Base-by-base conservation (phyloP, 2,888 invertebrate genomes). In the Clepsis dumicolana region DNA sequence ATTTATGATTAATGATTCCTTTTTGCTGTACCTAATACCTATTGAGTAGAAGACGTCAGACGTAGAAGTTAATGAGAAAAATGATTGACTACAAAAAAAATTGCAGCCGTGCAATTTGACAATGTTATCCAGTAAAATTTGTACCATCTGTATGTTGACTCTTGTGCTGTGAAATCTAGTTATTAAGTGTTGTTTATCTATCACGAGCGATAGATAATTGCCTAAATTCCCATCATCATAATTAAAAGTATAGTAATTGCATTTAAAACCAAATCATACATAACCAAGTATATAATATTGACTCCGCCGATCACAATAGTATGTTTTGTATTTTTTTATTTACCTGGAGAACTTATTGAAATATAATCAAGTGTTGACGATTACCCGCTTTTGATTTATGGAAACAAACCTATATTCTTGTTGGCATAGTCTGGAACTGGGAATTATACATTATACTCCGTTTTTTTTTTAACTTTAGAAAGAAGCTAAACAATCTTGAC, bases 331-430 rank as follows among this genome's bases (percentile, higher is more conserved):
- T 76, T 74, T 76, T 80, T 85, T 73, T 73, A 70, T 73, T 68
- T 73, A 72, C 65, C 66, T 70, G 64, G 48, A 54, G 64, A 74
- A 62, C 76, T 74, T 79, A 77, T 78, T 79, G 81, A 77, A 83
- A 87, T 87, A 89, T 84, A 87, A 86, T 84, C 83, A 81, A 78
- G 84, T 85, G 87, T 88, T 89, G 87, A 87, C 85, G 75, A 82
- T 59, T 29, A 57, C n/a, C 21, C 24, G 50, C 16, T 44, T 67
- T 67, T 57, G 8, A 67, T 67, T 67, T 63, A 7, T 12, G 7
- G 10, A 21, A 21, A 56, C 12, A n/a, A 27, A 14, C 21, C 35
- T 35, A 7, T 35, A 7, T 35, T 35, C n/a, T n/a, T n/a, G n/a
- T n/a, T n/a, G n/a, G n/a, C n/a, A n/a, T n/a, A n/a, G n/a, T n/a